Base-by-base conservation (phyloP, 2,888 invertebrate genomes). In the Dexiosoma caninum region DNA sequence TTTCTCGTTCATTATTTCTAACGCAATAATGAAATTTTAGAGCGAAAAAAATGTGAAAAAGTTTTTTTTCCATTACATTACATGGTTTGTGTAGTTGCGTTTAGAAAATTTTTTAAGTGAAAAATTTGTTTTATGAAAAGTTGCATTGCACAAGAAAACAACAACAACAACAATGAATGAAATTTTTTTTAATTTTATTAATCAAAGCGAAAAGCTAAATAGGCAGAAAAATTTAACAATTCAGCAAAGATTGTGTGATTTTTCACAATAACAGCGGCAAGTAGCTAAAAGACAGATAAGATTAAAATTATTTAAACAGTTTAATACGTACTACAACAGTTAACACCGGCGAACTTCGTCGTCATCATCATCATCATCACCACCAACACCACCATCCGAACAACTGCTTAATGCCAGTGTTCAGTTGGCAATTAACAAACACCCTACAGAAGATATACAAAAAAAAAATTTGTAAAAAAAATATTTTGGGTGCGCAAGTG, bases 231-330 rank as follows among this genome's bases (percentile, higher is more conserved):
- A 76, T 49, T 51, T 46, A 60, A 66, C 51, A 75, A 66, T 76
- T 40, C 70, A 51, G 46, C 49, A 27, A 59, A 64, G 35, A 64
- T 79, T 79, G 70, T 79, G 70, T 75, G 79, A 75, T 66, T 64
- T 64, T 79, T 57, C 19, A 30, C 53, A 75, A 70, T 79, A 66
- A 79, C 70, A 70, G 75, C 72, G 71, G 70, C 81, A 81, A 81
- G 81, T 77, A 81, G 72, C 79, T 79, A 79, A 79, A 75, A 71
- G 35, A 81, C 76, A 69, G 81, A 77, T 81, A 77, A 81, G 81
- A 81, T 81, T 72, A 81, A 53, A 81, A 57, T 72, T 62, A 72
- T 81, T 77, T 77, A 81, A 72, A 66, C 66, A 40, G 67, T 67
- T 76, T 71, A 76, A 80, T 76, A 71, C 62, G 71, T 66, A 71